These are phyloP conservation scores for Gouania willdenowi DNA, from an alignment of 2,797 vertebrate genomes.

Conservation along the genomic window DNA sequence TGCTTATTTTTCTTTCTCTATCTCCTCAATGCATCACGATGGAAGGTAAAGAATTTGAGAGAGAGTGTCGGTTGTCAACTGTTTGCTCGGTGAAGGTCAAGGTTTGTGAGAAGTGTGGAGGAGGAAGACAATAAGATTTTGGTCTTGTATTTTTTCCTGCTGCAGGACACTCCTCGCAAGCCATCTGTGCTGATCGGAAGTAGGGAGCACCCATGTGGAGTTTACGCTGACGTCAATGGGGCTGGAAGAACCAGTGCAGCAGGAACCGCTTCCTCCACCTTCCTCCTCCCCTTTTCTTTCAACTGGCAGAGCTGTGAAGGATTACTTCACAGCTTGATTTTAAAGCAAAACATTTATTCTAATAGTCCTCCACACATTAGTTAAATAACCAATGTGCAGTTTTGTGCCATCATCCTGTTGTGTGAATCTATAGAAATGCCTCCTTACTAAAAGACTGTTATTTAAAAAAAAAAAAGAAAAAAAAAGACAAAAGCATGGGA, in stretches of 20 bases:
- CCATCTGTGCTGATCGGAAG: constrained; percentile 73
- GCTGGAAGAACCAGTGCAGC: constrained; percentile 67
- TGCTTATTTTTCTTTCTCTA: constrained; percentile 10
- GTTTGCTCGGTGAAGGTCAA: constrained; percentile 44
- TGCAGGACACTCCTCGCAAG: constrained; percentile 38
- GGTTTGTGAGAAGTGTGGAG: constrained; percentile 53
- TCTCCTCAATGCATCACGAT: constrained; percentile 19
- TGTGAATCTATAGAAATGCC: too few relatives aligned
- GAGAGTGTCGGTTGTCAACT: constrained; percentile 19
- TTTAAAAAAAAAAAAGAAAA: too few relatives aligned
- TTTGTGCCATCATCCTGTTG: too few relatives aligned
- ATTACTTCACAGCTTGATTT: too few relatives aligned
- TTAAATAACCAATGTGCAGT: too few relatives aligned
- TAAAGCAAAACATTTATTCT: too few relatives aligned
- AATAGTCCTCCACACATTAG: too few relatives aligned
- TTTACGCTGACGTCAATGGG: constrained; percentile 71
- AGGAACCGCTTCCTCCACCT: constrained; percentile 55
- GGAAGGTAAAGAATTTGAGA: constrained; percentile 1
- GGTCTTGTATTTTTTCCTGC: constrained; percentile 64
- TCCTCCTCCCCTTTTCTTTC: constrained; percentile 23
- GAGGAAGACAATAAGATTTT: constrained; percentile 61
- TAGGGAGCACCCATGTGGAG: constrained; percentile 48
- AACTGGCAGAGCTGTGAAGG: too few relatives aligned
- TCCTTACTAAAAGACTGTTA: too few relatives aligned
- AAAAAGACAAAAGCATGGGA: too few relatives aligned